Percentiles rank a stretch among this genome's conserved stretches.
Evolutionary conservation across 2,113 vertebrate genomes (phyloP).

Genomic region (Halichoeres trimaculatus): DNA sequence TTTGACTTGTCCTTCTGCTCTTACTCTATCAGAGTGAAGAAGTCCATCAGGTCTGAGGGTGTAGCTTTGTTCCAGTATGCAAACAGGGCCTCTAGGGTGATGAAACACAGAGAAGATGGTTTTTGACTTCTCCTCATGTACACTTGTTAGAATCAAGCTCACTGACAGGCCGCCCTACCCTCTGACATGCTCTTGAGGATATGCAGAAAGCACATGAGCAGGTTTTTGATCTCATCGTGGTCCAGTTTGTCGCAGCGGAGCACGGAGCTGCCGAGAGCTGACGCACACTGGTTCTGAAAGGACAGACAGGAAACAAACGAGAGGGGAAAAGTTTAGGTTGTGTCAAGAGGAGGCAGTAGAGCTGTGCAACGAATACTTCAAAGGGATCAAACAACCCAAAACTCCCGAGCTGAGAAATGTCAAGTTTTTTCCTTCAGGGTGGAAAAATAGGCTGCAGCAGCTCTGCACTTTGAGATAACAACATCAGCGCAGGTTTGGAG

Average conservation of each 20-base stretch:
- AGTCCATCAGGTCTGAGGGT: constrained; percentile 93
- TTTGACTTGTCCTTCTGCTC: constrained; percentile 70
- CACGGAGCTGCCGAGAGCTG: constrained; percentile 85
- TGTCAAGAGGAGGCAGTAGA: too few species aligned
- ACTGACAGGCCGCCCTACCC: constrained; percentile 79
- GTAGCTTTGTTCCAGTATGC: constrained; percentile 97
- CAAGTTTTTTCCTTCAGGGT: constrained; percentile 5
- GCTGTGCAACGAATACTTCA: background rate
- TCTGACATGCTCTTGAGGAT: constrained; percentile 98
- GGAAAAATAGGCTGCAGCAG: background rate
- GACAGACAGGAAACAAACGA: background rate
- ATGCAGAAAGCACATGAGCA: constrained; percentile 96
- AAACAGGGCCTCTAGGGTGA: constrained; percentile 90
- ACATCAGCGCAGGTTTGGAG: background rate
- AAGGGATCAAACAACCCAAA: constrained; percentile 23
- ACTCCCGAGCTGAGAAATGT: constrained; percentile 44
- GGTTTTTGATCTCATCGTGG: constrained; percentile 93
- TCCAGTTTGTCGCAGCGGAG: constrained; percentile 95
- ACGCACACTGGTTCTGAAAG: constrained; percentile 86
- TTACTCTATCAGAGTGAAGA: constrained; percentile 97
- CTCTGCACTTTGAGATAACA: constrained; percentile 27
- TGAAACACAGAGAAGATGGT: background rate
- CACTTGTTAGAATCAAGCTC: background rate
- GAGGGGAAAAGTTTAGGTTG: background rate
- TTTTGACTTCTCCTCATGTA: background rate